Percentiles rank a stretch among this genome's conserved stretches.
These are phyloP conservation scores for Rhinichthys osculus DNA, from an alignment of 2,797 vertebrate genomes.

Conservation along the genomic window DNA sequence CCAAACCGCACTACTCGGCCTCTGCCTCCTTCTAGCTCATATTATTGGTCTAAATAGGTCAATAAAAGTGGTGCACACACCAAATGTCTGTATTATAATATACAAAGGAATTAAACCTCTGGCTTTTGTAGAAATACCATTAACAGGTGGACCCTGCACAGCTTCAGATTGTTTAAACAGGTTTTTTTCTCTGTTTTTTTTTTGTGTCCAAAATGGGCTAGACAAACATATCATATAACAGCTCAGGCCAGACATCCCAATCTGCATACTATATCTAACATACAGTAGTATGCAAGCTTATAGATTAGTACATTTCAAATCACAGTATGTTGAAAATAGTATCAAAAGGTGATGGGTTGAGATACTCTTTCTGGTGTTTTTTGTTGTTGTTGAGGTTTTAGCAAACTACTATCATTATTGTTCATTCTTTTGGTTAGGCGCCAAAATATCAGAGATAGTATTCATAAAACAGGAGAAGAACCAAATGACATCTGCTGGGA, in stretches of 20 bases:
- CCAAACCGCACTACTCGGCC: conserved; percentile 33
- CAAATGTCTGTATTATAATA: conserved; percentile 14
- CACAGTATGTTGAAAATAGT: neutral
- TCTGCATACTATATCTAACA: neutral
- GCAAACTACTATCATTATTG: neutral
- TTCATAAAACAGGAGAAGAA: neutral
- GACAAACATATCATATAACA: neutral
- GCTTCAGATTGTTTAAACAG: conserved; percentile 22
- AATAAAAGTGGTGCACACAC: conserved; percentile 31
- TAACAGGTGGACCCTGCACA: neutral
- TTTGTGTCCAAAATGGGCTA: neutral
- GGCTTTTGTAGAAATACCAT: conserved; percentile 4
- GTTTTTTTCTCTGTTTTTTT: neutral
- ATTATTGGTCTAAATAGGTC: conserved; percentile 32
- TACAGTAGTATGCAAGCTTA: neutral
- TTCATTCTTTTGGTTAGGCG: neutral
- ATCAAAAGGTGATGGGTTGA: neutral
- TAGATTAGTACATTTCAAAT: neutral
- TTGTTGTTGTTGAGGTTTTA: neutral
- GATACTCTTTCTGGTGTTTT: neutral
- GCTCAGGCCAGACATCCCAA: neutral
- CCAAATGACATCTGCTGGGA: neutral
- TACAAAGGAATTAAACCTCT: conserved; percentile 1
- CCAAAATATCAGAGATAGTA: neutral
- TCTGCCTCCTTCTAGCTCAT: conserved; percentile 7